These are phyloP conservation scores for Cynopterus sphinx DNA, from an alignment of 2,797 vertebrate species.

Conservation along the genomic window DNA sequence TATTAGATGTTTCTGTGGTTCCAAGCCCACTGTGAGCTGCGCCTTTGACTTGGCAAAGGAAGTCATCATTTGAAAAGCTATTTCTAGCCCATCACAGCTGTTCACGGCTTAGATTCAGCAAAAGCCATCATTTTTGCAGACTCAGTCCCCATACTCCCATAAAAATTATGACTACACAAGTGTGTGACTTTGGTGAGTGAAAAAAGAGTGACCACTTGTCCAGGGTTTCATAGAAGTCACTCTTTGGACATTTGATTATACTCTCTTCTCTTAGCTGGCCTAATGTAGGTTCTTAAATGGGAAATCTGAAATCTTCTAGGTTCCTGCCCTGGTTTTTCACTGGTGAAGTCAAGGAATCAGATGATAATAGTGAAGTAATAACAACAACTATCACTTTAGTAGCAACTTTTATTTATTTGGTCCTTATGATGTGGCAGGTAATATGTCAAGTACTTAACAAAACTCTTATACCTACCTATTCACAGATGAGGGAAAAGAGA, in stretches of 20 bases:
- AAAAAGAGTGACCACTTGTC: neutral
- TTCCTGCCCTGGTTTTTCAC: neutral
- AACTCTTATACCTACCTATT: neutral
- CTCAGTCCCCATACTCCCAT: neutral
- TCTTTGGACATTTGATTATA: neutral
- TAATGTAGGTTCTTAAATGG: neutral
- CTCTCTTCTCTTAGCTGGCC: neutral
- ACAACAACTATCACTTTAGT: neutral
- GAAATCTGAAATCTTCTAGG: neutral
- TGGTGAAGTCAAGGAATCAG: neutral
- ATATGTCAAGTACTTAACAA: neutral
- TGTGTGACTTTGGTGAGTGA: constrained; percentile 10
- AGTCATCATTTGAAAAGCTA: constrained; percentile 46
- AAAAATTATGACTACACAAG: neutral
- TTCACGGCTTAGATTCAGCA: constrained; percentile 17
- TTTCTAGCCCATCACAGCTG: constrained; percentile 60
- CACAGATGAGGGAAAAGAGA: neutral
- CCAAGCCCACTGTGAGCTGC: neutral
- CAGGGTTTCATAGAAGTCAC: constrained; percentile 4
- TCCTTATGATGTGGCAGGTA: neutral
- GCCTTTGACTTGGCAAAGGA: constrained; percentile 45
- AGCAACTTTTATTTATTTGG: neutral
- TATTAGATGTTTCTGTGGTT: constrained; percentile 33
- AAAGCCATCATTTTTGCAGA: constrained; percentile 47
- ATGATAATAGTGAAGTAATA: neutral